Base-by-base conservation (phyloP, 2,888 invertebrate genomes). In the Sipha maydis region DNA sequence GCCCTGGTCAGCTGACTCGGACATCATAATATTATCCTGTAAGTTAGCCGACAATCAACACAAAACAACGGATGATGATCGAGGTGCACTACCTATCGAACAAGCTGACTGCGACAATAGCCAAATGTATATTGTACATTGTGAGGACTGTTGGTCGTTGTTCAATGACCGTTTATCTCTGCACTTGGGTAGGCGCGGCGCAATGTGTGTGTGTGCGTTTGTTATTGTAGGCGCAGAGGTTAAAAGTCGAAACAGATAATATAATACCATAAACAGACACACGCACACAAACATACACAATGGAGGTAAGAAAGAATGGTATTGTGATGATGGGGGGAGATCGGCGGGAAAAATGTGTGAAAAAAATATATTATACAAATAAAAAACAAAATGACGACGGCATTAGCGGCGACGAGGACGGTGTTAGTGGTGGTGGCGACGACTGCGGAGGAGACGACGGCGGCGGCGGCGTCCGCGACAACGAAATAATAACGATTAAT, bases 1-100 rank as follows among this genome's bases (percentile, higher is more conserved):
- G 5, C 80, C 80, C 19, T 17, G 54, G 71, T 80, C 54, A 19
- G 38, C 61, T 9, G 86, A 41, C 73, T 86, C 79, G 71, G 86
- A 67, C 80, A 56, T 79, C 86, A 86, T 78, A 41, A n/a, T 83
- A 75, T n/a, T 56, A 21, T 34, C 19, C 19, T 3, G 31, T 21
- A 69, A 17, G n/a, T n/a, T 1, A 19, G 34, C 38, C 2, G 34
- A 21, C 8, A 34, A 21, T 17, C 19, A 34, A 73, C 73, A 71
- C 2, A n/a, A 17, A 67, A 41, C 14, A 19, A 67, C 80, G 69
- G 11, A 69, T 28, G 11, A 28, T 1, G n/a, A 69, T 28, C 9
- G n/a, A 69, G n/a, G n/a, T n/a, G 9, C 28, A 28, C 11, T 28
- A 69, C 8, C 28, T 28, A 28, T 69, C 69, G 69, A 17, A 28